A percentile compares a stretch with the other conserved stretches of the same genome.
These are phyloP conservation scores for Hypotaenidia okinawae DNA, from an alignment of 2,797 vertebrate genomes.

Conservation along the genomic window DNA sequence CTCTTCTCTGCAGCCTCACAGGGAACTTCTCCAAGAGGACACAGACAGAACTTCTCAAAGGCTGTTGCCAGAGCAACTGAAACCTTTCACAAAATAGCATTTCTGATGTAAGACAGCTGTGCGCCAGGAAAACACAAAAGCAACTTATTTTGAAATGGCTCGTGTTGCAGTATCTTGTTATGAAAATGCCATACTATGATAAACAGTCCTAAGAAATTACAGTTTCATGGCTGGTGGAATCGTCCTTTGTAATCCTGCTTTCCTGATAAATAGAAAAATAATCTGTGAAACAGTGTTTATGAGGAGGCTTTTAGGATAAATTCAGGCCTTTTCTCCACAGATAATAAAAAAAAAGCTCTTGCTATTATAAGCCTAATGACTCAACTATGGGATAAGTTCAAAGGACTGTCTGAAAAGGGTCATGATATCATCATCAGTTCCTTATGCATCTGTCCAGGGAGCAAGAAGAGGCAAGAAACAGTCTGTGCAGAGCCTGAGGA, in stretches of 20 bases:
- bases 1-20: conserved; percentile 49
- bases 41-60: conserved; percentile 42
- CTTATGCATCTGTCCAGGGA: not conserved
- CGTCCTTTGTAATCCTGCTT: not conserved
- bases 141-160: conserved; percentile 52
- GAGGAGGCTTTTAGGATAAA: not conserved
- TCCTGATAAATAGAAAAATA: not conserved
- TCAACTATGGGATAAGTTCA: not conserved
- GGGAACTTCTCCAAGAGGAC: conserved; percentile 29
- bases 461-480: not conserved
- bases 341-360: not conserved
- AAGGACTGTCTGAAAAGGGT: not conserved
- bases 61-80: conserved; percentile 75
- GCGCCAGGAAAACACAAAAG: conserved; percentile 6
- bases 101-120: conserved; percentile 63
- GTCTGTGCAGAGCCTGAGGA: not conserved
- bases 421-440: not conserved
- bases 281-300: not conserved
- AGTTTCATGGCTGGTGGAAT: not conserved
- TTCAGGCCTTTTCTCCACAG: not conserved
- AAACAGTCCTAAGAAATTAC: conserved; percentile 24
- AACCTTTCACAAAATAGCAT: conserved; percentile 61
- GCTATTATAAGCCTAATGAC: not conserved
- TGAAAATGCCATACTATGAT: conserved; percentile 1
- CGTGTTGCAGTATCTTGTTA: conserved; percentile 41